A percentile compares a stretch with the other conserved stretches of the same genome.
Evolutionary conservation across 23 tunicate species (phyloP).

Genomic region (Halocynthia aurantium): DNA sequence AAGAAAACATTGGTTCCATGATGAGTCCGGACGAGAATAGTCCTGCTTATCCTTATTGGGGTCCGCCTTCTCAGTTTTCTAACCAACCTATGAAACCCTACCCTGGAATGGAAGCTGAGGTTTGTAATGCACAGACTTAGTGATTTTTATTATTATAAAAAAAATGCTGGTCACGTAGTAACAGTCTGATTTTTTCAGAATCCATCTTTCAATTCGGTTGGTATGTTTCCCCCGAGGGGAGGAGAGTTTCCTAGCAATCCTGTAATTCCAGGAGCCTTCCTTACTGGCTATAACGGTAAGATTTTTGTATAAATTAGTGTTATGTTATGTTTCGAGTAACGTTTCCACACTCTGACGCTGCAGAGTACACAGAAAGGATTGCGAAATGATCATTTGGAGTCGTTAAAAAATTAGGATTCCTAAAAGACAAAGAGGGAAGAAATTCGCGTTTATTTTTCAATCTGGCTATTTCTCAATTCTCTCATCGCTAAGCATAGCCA

Average conservation of each 20-base stretch:
- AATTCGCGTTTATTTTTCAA: too few species aligned
- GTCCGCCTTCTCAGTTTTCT: neutral
- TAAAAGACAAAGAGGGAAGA: too few species aligned
- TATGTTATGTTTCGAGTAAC: too few species aligned
- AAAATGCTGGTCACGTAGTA: neutral
- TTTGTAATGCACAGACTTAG: neutral
- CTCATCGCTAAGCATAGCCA: too few species aligned
- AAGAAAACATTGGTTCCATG: slow-evolving; percentile 9
- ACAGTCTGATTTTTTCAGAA: slow-evolving; percentile 7
- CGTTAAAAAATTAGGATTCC: too few species aligned
- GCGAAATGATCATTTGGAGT: too few species aligned
- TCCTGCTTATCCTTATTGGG: neutral
- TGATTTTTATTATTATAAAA: neutral
- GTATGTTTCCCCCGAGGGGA: slow-evolving; percentile 20
- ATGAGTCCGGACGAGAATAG: slow-evolving; percentile 12
- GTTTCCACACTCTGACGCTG: too few species aligned
- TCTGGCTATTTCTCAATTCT: too few species aligned
- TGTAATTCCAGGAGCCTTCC: slow-evolving; percentile 85
- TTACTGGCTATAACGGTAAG: slow-evolving; percentile 84
- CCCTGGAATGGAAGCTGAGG: slow-evolving; percentile 22
- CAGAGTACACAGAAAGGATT: too few species aligned
- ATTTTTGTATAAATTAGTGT: neutral
- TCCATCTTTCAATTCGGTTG: slow-evolving; percentile 12
- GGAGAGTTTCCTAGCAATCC: slow-evolving; percentile 82
- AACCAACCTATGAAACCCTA: neutral